These are phyloP conservation scores for Octodon degus DNA, from an alignment of 2,113 vertebrate genomes.

Conservation along the genomic window DNA sequence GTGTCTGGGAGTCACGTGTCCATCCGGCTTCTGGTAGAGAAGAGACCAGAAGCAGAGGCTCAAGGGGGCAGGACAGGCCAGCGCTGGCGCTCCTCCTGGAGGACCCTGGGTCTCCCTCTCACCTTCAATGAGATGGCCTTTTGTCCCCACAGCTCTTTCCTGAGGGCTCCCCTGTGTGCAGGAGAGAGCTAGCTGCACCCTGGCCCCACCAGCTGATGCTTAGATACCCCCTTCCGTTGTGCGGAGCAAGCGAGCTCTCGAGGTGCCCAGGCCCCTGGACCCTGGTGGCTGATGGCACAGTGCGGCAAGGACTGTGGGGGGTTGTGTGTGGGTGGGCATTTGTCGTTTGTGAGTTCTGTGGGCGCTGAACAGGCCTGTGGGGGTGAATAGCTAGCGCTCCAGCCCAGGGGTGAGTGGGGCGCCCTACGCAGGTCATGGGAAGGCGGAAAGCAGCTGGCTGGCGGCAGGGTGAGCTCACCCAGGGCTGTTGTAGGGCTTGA, in stretches of 20 bases:
- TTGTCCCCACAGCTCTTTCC: not conserved
- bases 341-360: not conserved
- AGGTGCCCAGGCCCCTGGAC: rapidly evolving
- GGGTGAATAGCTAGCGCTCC: not conserved
- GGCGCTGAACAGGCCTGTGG: too few species aligned
- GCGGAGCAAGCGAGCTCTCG: not conserved
- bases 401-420: not conserved
- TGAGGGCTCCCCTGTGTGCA: not conserved
- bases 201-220: rapidly evolving
- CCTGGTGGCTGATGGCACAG: rapidly evolving
- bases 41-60: not conserved
- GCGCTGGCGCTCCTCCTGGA: too few species aligned
- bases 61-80: rapidly evolving
- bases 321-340: rapidly evolving
- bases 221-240: rapidly evolving
- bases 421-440: not conserved
- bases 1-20: not conserved
- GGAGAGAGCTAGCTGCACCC: not conserved
- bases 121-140: rapidly evolving
- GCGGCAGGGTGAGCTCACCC: not conserved
- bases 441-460: not conserved
- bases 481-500: not conserved
- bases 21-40: rapidly evolving
- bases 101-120: not conserved
- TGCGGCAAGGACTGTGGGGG: rapidly evolving